Percentiles rank a stretch among this genome's conserved stretches.
These are phyloP conservation scores for Yoshiicerus persimilis DNA, from an alignment of 1,140 invertebrate genomes.

Conservation along the genomic window DNA sequence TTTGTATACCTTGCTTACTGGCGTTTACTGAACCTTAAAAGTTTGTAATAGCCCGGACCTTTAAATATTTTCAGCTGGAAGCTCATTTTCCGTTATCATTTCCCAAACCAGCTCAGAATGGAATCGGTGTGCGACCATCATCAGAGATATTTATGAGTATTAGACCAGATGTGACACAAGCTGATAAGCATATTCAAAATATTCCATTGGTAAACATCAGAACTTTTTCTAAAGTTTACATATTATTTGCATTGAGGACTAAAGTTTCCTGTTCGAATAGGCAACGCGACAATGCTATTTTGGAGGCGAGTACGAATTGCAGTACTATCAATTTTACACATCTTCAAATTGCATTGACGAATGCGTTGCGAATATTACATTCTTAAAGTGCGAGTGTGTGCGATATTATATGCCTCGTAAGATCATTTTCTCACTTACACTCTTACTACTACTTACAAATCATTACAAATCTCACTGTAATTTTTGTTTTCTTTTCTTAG, in stretches of 20 bases:
- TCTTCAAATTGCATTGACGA: slow-evolving; percentile 26
- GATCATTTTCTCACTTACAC: not conserved
- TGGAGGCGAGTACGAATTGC: not conserved
- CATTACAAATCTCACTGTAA: not conserved
- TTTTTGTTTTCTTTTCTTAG: not conserved
- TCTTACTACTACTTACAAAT: not conserved
- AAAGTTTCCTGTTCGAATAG: not conserved
- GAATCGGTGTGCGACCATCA: not conserved
- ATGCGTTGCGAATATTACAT: slow-evolving; percentile 35
- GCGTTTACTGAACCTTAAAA: no score
- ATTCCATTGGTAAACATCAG: not conserved
- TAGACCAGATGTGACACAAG: not conserved
- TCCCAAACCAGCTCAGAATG: not conserved
- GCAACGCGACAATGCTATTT: slow-evolving; percentile 33
- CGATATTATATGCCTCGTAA: slow-evolving; percentile 43
- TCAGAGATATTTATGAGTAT: slow-evolving; percentile 4
- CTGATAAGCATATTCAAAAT: not conserved
- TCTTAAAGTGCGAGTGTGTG: slow-evolving; percentile 25
- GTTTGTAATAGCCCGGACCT: not conserved
- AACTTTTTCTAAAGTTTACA: not conserved
- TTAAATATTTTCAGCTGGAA: not conserved
- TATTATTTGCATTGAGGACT: not conserved
- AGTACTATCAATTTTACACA: slow-evolving; percentile 36
- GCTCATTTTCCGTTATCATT: not conserved
- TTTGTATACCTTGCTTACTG: not conserved